Percentiles rank a stretch among this genome's conserved stretches.
Conservation (phyloP, 2,797 vertebrate species). For the Pipistrellus pygmaeus region DNA sequence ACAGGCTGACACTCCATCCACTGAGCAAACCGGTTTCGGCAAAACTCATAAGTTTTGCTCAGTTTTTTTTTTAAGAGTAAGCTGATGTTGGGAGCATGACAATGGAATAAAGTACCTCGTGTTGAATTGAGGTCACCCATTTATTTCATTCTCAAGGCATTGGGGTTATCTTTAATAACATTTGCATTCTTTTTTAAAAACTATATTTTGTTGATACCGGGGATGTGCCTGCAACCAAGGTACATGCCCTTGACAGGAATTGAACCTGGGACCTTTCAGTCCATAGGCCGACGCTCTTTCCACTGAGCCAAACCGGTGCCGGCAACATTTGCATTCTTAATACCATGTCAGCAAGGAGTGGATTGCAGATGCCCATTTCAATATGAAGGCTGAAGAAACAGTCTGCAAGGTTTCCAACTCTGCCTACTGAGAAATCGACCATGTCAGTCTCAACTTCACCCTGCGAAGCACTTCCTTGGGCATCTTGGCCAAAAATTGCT, state of each 20-base stretch:
- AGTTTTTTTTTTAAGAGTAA: not conserved
- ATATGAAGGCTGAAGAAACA: not conserved
- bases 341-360: not conserved
- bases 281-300: too few species aligned
- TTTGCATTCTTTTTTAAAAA: not conserved
- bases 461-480: not conserved
- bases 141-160: not conserved
- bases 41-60: not conserved
- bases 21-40: too few species aligned
- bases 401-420: not conserved
- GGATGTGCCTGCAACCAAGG: too few species aligned
- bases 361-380: slow-evolving; percentile 1
- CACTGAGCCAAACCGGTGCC: too few species aligned
- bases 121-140: not conserved
- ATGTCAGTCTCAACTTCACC: not conserved
- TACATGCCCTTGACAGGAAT: too few species aligned
- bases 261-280: too few species aligned
- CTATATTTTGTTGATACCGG: too few species aligned
- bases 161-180: not conserved
- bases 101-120: not conserved
- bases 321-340: not conserved
- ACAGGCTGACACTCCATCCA: too few species aligned
- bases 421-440: not conserved
- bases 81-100: not conserved
- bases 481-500: slow-evolving; percentile 35